A percentile compares a stretch with the other conserved stretches of the same genome.
These are phyloP conservation scores for Ladona fulva DNA, from an alignment of 1,140 invertebrate species.

Conservation along the genomic window DNA sequence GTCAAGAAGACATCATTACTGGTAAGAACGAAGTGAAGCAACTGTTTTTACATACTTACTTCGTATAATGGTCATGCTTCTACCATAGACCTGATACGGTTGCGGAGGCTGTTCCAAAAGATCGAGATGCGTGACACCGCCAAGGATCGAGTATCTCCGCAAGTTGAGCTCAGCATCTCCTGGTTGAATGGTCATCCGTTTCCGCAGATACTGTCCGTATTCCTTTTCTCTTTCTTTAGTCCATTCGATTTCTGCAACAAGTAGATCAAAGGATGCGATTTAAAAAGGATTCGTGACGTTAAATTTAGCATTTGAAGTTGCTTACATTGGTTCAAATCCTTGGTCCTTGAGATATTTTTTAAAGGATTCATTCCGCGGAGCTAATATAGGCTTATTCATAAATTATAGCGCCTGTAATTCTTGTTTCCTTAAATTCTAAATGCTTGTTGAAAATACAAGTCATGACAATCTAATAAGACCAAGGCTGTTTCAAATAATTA, in stretches of 20 bases:
- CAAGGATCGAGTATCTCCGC: slow-evolving; percentile 52
- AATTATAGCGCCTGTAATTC: no score
- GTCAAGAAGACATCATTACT: no score
- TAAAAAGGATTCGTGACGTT: not conserved
- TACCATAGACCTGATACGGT: slow-evolving; percentile 38
- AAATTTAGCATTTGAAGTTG: no score
- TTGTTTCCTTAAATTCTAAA: no score
- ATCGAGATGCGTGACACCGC: slow-evolving; percentile 54
- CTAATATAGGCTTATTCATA: no score
- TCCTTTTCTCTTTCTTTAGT: not conserved
- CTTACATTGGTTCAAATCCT: no score
- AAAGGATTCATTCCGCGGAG: no score
- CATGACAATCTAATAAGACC: no score
- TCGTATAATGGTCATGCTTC: not conserved
- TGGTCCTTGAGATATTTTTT: no score
- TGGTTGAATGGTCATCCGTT: slow-evolving; percentile 22
- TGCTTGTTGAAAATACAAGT: no score
- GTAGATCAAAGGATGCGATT: not conserved
- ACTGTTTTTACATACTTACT: not conserved
- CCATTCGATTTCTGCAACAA: not conserved
- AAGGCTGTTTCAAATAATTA: no score
- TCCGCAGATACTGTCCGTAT: not conserved
- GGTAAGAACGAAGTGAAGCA: no score
- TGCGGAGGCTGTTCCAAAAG: slow-evolving; percentile 56
- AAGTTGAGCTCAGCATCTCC: slow-evolving; percentile 49